A percentile compares a stretch with the other conserved stretches of the same genome.
Evolutionary conservation across 2,888 invertebrate species (phyloP).

Genomic region (Urechis unicinctus): DNA sequence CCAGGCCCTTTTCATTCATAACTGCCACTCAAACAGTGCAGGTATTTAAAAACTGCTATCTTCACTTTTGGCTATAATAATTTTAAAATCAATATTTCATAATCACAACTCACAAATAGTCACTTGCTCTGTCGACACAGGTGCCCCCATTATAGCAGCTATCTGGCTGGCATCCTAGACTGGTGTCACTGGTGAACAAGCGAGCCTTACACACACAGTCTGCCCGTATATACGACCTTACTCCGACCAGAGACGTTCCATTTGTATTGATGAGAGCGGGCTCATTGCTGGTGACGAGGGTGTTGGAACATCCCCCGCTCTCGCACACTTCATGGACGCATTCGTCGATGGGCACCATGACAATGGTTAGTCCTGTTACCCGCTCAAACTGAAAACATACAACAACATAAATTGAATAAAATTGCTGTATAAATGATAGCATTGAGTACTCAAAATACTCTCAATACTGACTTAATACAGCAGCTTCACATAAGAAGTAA

Average conservation of each 20-base stretch:
- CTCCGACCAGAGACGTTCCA: constrained; percentile 91
- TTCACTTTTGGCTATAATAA: no score
- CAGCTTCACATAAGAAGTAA: no score
- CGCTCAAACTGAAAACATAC: constrained; percentile 58
- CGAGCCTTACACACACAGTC: constrained; percentile 91
- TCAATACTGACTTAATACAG: no score
- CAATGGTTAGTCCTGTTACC: constrained; percentile 89
- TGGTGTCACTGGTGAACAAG: constrained; percentile 77
- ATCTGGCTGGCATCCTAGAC: constrained; percentile 59
- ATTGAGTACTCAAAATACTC: no score
- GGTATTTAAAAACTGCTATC: no score
- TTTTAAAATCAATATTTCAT: no score
- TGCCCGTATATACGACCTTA: constrained; percentile 83
- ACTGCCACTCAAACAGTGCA: no score
- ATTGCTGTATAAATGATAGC: no score
- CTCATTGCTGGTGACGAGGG: constrained; percentile 58
- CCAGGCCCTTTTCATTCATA: no score
- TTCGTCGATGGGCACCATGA: constrained; percentile 88
- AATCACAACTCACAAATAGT: constrained; percentile 13
- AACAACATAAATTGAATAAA: background rate
- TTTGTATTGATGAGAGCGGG: constrained; percentile 86
- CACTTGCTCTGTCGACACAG: constrained; percentile 59
- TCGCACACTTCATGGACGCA: constrained; percentile 43
- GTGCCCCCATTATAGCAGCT: constrained; percentile 90
- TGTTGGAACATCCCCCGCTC: constrained; percentile 84